These are phyloP conservation scores for Pycnomerus fuliginosus DNA, from an alignment of 2,888 invertebrate genomes.

Conservation along the genomic window DNA sequence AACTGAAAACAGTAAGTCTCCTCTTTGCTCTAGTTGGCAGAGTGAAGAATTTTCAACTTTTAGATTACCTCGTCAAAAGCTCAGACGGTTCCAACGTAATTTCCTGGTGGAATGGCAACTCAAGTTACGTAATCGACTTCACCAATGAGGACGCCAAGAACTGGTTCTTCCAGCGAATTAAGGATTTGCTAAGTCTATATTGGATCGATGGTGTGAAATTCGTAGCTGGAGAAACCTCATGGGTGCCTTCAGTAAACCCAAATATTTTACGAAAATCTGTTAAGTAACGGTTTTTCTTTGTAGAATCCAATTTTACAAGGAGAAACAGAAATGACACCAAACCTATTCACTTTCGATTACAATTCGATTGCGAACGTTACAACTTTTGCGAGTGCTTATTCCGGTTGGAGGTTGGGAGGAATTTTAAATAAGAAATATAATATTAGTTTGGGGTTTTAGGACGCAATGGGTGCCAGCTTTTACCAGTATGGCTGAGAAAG, in stretches of 20 bases:
- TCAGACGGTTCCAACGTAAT: conserved; percentile 51
- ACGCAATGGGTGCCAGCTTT: conserved; percentile 69
- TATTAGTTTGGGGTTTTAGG: no score
- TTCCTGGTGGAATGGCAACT: conserved; percentile 54
- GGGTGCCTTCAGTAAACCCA: conserved; percentile 59
- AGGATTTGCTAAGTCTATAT: conserved; percentile 57
- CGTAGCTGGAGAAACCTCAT: conserved; percentile 74
- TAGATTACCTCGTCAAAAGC: conserved; percentile 54
- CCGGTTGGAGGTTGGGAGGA: conserved; percentile 61
- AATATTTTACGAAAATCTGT: conserved; percentile 27
- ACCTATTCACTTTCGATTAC: conserved; percentile 57
- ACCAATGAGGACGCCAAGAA: conserved; percentile 64
- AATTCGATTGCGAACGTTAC: conserved; percentile 61
- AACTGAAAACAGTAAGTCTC: conserved; percentile 25
- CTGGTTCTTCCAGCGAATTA: conserved; percentile 58
- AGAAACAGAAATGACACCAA: conserved; percentile 57
- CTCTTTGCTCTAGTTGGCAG: neutral
- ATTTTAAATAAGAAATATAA: no score
- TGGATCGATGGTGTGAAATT: conserved; percentile 75
- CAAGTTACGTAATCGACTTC: conserved; percentile 67
- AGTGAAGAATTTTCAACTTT: conserved; percentile 2
- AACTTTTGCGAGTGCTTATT: conserved; percentile 63
- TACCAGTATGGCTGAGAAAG: conserved; percentile 74
- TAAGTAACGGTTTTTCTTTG: neutral
- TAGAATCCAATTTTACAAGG: conserved; percentile 59